Percentiles rank a stretch among this genome's conserved stretches.
Evolutionary conservation across 1,140 invertebrate genomes (phyloP).

Genomic region (Dreissena rostriformis): DNA sequence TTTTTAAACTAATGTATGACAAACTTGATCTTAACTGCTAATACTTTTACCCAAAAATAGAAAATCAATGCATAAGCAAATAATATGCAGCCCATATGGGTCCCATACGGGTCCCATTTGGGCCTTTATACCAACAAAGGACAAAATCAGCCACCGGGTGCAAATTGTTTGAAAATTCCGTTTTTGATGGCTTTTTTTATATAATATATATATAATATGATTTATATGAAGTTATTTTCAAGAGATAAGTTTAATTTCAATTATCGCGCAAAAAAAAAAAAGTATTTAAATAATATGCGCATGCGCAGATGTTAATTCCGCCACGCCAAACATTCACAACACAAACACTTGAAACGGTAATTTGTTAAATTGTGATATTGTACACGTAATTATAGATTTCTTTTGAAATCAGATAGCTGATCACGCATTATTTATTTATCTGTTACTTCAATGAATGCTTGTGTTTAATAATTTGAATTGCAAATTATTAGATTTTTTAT

Average conservation of each 20-base stretch:
- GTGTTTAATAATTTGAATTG: not conserved
- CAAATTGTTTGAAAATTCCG: not conserved
- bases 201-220: not conserved
- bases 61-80: too few relatives aligned
- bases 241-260: not conserved
- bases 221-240: not conserved
- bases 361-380: too few relatives aligned
- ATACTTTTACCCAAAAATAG: not conserved
- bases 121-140: not conserved
- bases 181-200: not conserved
- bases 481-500: not conserved
- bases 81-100: conserved; percentile 27
- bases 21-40: not conserved
- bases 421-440: not conserved
- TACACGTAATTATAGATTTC: not conserved
- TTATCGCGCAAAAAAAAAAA: not conserved
- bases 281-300: too few relatives aligned
- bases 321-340: not conserved
- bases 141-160: not conserved
- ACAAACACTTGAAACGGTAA: not conserved
- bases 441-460: not conserved
- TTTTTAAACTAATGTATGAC: not conserved
- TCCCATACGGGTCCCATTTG: conserved; percentile 22
- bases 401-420: not conserved
- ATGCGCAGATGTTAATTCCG: conserved; percentile 41